Conservation (phyloP, 1,140 invertebrate genomes). For the Kradibia gibbosae region DNA sequence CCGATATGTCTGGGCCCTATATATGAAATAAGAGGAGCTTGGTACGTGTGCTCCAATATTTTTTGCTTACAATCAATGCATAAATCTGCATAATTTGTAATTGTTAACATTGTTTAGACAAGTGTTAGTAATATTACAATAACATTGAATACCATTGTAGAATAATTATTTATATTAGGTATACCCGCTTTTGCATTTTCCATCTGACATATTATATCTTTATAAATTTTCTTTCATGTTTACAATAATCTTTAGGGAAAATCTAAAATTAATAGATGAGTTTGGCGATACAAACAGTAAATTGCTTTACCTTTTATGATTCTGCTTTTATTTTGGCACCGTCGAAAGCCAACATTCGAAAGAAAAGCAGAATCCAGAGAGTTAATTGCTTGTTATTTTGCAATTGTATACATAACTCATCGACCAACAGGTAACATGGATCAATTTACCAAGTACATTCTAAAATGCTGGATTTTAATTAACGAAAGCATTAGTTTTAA, state of each 20-base stretch:
- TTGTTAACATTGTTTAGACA: constrained; percentile 39
- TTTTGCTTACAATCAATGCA: constrained; percentile 42
- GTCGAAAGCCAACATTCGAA: constrained; percentile 56
- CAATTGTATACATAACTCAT: not conserved
- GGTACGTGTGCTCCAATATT: constrained; percentile 17
- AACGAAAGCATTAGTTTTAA: constrained; percentile 4
- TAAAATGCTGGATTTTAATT: constrained; percentile 20
- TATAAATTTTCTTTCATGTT: constrained; percentile 56
- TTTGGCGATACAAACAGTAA: constrained; percentile 48
- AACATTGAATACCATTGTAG: constrained; percentile 35
- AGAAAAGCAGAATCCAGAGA: constrained; percentile 29
- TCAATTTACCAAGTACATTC: not conserved
- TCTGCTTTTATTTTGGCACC: constrained; percentile 61
- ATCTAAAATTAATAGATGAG: constrained; percentile 42
- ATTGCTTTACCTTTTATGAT: constrained; percentile 15
- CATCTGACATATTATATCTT: constrained; percentile 51
- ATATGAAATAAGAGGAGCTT: constrained; percentile 40
- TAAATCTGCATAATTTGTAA: constrained; percentile 26
- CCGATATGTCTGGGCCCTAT: constrained; percentile 61
- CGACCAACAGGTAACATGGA: not conserved
- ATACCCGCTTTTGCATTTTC: constrained; percentile 51
- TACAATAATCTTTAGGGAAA: not conserved
- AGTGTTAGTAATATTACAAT: constrained; percentile 36
- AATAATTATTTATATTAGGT: constrained; percentile 52
- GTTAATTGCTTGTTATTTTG: constrained; percentile 11